Evolutionary conservation across 2,797 vertebrate species (phyloP).

Genomic region (Numenius phaeopus): DNA sequence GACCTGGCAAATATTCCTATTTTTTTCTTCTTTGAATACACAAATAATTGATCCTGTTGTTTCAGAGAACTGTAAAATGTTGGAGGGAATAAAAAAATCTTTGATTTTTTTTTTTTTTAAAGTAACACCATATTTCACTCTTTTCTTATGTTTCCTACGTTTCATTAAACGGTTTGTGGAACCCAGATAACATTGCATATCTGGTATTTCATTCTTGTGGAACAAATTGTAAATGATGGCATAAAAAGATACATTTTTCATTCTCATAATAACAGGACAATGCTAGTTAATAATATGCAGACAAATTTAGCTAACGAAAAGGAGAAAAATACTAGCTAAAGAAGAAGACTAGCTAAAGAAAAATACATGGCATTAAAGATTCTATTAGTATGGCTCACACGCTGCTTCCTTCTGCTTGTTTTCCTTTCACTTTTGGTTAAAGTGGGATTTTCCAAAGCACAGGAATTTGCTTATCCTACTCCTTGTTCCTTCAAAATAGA

Average conservation of each 20-base stretch:
- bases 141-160: not conserved
- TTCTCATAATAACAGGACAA: not conserved
- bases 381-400: not conserved
- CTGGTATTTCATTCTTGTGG: not conserved
- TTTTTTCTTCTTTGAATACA: not conserved
- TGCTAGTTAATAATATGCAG: not conserved
- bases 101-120: not conserved
- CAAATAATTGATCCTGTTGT: not conserved
- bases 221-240: not conserved
- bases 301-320: not conserved
- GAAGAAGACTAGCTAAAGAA: not conserved
- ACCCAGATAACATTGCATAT: not conserved
- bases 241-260: not conserved
- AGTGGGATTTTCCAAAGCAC: conserved; percentile 10
- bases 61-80: not conserved
- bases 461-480: not conserved
- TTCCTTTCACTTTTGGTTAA: conserved; percentile 36
- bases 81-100: not conserved
- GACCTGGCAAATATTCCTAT: not conserved
- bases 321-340: not conserved
- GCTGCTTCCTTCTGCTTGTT: not conserved
- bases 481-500: not conserved
- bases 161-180: not conserved
- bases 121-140: not conserved
- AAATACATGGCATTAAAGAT: not conserved